Conservation (phyloP, 2,888 invertebrate species). For the Macrosoma leucophasiata region DNA sequence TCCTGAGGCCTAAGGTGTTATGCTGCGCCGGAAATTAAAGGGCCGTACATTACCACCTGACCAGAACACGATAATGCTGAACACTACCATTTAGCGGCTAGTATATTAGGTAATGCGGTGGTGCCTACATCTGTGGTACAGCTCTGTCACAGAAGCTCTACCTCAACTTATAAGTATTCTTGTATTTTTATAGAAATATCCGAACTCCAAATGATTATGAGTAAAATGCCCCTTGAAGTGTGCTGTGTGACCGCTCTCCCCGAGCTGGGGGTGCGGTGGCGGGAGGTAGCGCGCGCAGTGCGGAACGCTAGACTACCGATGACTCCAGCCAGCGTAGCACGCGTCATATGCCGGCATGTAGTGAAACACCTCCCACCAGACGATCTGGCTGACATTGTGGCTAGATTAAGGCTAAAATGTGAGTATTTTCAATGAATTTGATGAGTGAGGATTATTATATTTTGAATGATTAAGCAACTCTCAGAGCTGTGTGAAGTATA, state of each 20-base stretch:
- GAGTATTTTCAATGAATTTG: constrained; percentile 22
- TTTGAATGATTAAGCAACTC: neutral
- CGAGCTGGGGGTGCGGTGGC: constrained; percentile 48
- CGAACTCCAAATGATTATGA: constrained; percentile 41
- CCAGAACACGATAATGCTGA: no score
- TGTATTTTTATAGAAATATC: constrained; percentile 36
- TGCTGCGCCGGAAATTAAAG: no score
- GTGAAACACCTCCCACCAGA: constrained; percentile 32
- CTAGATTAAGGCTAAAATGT: constrained; percentile 41
- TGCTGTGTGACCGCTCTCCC: constrained; percentile 40
- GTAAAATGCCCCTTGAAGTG: constrained; percentile 41
- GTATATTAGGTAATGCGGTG: no score
- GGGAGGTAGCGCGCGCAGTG: constrained; percentile 37
- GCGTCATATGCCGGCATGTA: constrained; percentile 38
- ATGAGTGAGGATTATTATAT: neutral
- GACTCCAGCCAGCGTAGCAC: constrained; percentile 43
- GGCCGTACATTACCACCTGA: no score
- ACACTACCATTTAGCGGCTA: no score
- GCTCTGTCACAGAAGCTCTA: no score
- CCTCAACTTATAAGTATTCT: neutral
- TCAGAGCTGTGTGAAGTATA: no score
- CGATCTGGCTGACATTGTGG: constrained; percentile 41
- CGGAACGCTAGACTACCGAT: constrained; percentile 41
- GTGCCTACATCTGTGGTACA: no score
- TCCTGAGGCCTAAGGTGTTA: no score